Evolutionary conservation across 2,113 vertebrate species (phyloP).

Genomic region (Pseudorasbora parva): DNA sequence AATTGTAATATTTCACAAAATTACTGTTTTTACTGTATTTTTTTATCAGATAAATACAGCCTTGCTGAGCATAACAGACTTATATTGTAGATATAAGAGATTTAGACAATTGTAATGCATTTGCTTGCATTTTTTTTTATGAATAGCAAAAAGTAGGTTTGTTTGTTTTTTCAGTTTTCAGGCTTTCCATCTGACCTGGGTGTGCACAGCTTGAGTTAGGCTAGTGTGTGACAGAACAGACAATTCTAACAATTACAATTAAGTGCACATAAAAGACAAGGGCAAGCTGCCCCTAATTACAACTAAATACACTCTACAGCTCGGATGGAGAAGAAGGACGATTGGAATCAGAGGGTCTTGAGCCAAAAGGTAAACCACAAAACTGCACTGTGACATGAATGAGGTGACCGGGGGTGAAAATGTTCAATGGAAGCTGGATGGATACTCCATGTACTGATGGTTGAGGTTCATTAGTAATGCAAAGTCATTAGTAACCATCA

Average conservation of each 20-base stretch:
- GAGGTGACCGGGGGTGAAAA: conserved; percentile 33
- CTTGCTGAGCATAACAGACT: no score
- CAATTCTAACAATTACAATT: conserved; percentile 38
- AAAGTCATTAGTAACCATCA: conserved; percentile 21
- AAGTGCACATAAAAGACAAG: conserved; percentile 34
- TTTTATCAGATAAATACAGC: no score
- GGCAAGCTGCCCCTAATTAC: conserved; percentile 50
- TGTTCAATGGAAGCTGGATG: conserved; percentile 17
- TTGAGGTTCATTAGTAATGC: conserved; percentile 32
- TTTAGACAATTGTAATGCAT: no score
- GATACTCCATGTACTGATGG: conserved; percentile 33
- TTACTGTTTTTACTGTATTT: no score
- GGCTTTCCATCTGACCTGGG: not conserved
- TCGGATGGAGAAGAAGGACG: not conserved
- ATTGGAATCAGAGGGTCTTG: conserved; percentile 38
- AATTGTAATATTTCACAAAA: no score
- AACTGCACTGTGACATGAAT: conserved; percentile 40
- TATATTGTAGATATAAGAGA: no score
- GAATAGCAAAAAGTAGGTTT: no score
- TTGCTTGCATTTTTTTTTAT: no score
- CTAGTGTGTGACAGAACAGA: conserved; percentile 3
- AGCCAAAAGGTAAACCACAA: conserved; percentile 37
- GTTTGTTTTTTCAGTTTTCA: no score
- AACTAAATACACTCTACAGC: conserved; percentile 34
- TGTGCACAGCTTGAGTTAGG: conserved; percentile 3